Base-by-base conservation (phyloP, 1,140 invertebrate genomes). In the Drosophila carrolli region DNA sequence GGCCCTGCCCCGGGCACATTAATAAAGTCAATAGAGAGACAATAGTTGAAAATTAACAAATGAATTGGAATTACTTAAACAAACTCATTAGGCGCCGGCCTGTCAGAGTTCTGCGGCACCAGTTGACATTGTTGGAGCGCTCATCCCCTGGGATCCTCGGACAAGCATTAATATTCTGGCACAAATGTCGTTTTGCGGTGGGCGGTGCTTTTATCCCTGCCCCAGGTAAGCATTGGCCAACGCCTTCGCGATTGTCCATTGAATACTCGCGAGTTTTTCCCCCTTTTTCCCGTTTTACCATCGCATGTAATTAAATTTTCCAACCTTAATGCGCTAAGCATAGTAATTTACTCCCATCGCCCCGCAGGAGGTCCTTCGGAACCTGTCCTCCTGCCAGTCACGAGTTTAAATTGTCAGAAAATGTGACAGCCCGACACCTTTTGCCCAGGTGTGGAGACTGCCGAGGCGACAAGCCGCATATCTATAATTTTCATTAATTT, bases 61-160 rank as follows among this genome's bases (percentile, higher is more conserved):
- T 89, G 83, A 88, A 88, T 88, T 79, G 83, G 89, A 88, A 88
- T 88, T 89, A 83, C 83, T 88, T 89, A 89, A 88, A 83, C 83
- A 88, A 88, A 88, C 84, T 88, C 83, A 88, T 88, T 88, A 89
- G 84, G 71, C 83, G 61, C 14, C 66, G 48, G 77, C 62, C 58
- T 74, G 75, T 81, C 78, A 73, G 61, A 43, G 61, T 61, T 50
- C 78, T 61, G 61, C 66, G 43, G 40, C 71, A 50, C 48, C 81
- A 32, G 78, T 66, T 86, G 83, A 76, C 83, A 76, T 75, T 75
- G 58, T 63, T 60, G 63, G 78, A 72, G 62, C 50, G 55, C 47
- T 57, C 44, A 32, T 35, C 27, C 54, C 70, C 37, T 19, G 51
- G 41, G 43, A 60, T 11, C 57, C 14, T 11, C 11, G 19, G 50